Evolutionary conservation across 92 coral and sea anemone genomes (phyloP), one percentile per base, ranked within the genome.

Genomic region (Epizoanthus rinbou): DNA sequence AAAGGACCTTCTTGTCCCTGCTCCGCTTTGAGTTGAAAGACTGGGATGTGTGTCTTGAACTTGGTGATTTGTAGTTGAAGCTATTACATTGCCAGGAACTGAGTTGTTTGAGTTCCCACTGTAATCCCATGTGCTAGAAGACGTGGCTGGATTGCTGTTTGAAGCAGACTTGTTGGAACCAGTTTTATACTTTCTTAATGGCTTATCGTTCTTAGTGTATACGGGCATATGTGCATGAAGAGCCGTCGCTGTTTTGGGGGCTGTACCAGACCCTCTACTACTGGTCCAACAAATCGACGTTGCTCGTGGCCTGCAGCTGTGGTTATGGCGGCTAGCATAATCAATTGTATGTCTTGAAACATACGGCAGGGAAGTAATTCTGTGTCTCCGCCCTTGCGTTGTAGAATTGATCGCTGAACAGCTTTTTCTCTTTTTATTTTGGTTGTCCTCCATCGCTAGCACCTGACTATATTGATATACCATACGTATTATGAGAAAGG

Each of bases 201-300:
- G 67, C 18, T 75, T 57, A 23, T 75, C 11, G 39, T 75, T 2
- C 3, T 31, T 57, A 17, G 25, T 75, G 41, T 31, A 33, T 18
- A 75, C 81, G 2, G 81, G 81, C 81, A 75, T 75, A n/a, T 57
- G 21, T 25, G 81, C 81, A 31, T 58, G 31, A 56, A 75, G 54
- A 50, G 45, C 4, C 4, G 35, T 11, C 4, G 35, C 64, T 22
- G 64, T 21, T 72, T 71, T 74, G 79, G 19, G 6, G 4, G 15
- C 19, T 8, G 3, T 11, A 21, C 21, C 73, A 67, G 73, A 19
- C 31, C 43, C 73, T 16, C 35, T 25, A 6, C 35, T 64, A 33
- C 11, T 64, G 10, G 69, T 2, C 69, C 39, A 64, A 50, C 16
- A 50, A 9, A 11, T 13, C 14, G 54, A 50, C 2, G 15, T 50